Base-by-base conservation (phyloP, 1,140 invertebrate species). In the Acromyrmex charruanus region DNA sequence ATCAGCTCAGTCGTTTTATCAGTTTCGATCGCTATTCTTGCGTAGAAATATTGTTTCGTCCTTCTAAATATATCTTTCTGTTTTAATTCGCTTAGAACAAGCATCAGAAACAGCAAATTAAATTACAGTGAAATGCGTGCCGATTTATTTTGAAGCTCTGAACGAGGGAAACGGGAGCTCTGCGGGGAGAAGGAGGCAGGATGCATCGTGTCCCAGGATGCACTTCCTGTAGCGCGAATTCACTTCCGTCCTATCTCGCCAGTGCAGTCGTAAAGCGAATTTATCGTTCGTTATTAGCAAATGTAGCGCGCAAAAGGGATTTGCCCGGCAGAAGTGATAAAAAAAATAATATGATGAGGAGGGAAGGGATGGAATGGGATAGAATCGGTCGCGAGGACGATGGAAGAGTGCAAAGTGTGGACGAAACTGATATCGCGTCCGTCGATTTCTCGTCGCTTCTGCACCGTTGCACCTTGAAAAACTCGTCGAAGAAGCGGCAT, bases 231-330 rank as follows among this genome's bases (percentile, higher is more conserved):
- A 61, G 28, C 7, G 74, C 49, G 74, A 85, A 71, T 39, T 65
- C 18, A 21, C 28, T 77, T 69, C 53, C 65, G 80, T 44, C 53
- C 31, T 89, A 89, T 89, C 88, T 89, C 75, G 69, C 6, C 28
- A 21, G 39, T 65, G 82, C 82, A 86, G 82, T 75, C 63, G 82
- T 61, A 80, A 87, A 71, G 28, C 51, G 85, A 74, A 81, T 89
- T 85, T 90, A 87, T 90, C 85, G 85, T 89, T 89, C 85, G 88
- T 90, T 90, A 87, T 90, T 90, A 90, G 88, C 85, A 87, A 90
- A 90, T 89, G 89, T 90, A 87, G 51, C 88, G 88, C 77, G 85
- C 74, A 59, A 84, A 79, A 61, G 79, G 68, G 82, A 61, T 58
- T 69, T 69, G 49, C 39, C 58, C 82, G 71, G 21, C n/a, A 74